These are phyloP conservation scores for Neopipo cinnamomea DNA, from an alignment of 2,113 vertebrate species.

Conservation along the genomic window DNA sequence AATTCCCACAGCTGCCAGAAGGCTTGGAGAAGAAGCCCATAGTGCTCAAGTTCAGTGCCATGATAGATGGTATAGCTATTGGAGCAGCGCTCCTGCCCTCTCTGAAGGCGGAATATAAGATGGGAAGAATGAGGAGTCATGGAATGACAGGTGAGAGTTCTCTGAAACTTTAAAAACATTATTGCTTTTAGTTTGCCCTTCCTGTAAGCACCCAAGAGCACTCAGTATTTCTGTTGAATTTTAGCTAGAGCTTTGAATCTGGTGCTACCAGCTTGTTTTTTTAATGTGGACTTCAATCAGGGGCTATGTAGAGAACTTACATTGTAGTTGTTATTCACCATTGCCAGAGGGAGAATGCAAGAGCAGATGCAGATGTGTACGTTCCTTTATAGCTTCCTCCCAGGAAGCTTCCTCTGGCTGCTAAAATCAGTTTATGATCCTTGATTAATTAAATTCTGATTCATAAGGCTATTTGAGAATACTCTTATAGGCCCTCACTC, in stretches of 20 bases:
- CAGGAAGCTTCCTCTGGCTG: background rate
- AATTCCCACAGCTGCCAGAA: slow-evolving; percentile 96
- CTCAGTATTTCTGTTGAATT: background rate
- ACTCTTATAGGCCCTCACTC: background rate
- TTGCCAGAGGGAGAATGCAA: background rate
- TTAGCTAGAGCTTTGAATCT: background rate
- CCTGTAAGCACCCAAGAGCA: background rate
- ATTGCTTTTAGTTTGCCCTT: background rate
- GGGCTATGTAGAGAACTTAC: background rate
- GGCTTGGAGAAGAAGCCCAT: slow-evolving; percentile 97
- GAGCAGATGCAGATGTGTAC: background rate
- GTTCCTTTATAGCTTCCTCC: background rate
- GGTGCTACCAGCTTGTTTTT: background rate
- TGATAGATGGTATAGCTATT: slow-evolving; percentile 96
- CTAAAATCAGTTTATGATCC: background rate
- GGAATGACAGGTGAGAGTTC: slow-evolving; percentile 88
- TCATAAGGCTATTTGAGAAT: background rate
- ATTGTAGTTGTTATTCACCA: background rate
- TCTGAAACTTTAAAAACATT: background rate
- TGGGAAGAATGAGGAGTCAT: slow-evolving; percentile 96
- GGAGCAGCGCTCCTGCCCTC: slow-evolving; percentile 94
- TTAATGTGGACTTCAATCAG: background rate
- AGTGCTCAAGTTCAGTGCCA: slow-evolving; percentile 97
- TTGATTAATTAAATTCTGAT: background rate
- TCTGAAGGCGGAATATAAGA: slow-evolving; percentile 96